Evolutionary conservation across 2,888 invertebrate genomes (phyloP).

Genomic region (Cistogaster globosa): DNA sequence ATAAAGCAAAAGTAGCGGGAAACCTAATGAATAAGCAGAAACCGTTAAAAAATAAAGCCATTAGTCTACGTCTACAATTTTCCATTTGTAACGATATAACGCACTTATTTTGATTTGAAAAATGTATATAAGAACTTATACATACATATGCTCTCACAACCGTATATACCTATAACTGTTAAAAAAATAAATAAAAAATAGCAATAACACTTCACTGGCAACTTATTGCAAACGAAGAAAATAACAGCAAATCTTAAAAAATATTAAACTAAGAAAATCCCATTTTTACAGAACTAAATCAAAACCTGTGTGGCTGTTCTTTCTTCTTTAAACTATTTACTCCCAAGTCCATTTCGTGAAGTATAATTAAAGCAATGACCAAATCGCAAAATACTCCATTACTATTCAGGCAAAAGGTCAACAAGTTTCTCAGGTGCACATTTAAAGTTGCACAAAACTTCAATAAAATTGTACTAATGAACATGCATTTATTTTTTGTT

Average conservation of each 20-base stretch:
- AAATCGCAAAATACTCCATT: constrained; percentile 26
- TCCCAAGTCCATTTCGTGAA: not conserved
- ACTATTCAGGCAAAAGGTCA: constrained; percentile 56
- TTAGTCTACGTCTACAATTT: constrained; percentile 43
- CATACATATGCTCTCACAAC: not conserved
- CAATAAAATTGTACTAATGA: not conserved
- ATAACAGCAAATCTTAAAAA: constrained; percentile 1
- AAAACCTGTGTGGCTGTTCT: not conserved
- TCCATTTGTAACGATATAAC: not conserved
- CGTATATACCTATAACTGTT: not conserved
- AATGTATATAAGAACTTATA: not conserved
- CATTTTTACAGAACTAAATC: not conserved
- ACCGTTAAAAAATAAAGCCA: constrained; percentile 66
- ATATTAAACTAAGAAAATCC: constrained; percentile 17
- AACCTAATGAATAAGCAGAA: constrained; percentile 32
- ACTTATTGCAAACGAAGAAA: constrained; percentile 31
- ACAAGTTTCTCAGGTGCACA: constrained; percentile 53
- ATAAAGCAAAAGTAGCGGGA: not conserved
- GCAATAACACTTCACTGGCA: not conserved
- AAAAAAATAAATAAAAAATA: constrained; percentile 1
- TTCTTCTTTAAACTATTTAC: not conserved
- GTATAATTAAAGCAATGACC: constrained; percentile 6
- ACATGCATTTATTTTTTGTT: constrained; percentile 2
- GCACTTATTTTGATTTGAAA: not conserved
- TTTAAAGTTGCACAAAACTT: constrained; percentile 56